Conservation (phyloP, 2,113 vertebrate genomes). For the Triplophysa siluroides region DNA sequence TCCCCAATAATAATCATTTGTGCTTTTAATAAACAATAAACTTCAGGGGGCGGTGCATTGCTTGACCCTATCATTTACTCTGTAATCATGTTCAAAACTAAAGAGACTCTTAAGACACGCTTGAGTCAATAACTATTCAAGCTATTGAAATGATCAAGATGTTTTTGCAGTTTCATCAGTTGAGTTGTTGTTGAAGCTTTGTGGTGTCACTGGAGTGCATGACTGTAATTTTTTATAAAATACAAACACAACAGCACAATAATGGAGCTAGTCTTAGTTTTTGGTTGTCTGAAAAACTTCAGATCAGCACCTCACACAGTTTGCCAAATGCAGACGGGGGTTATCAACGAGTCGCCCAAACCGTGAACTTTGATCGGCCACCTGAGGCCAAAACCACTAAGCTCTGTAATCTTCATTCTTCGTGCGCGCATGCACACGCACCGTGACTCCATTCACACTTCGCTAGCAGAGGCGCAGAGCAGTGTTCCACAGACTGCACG, state of each 20-base stretch:
- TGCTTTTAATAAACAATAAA: constrained; percentile 67
- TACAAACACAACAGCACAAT: constrained; percentile 1
- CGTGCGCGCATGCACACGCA: constrained; percentile 15
- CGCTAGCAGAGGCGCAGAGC: constrained; percentile 6
- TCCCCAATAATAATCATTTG: constrained; percentile 67
- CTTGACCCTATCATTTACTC: constrained; percentile 61
- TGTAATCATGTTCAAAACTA: constrained; percentile 61
- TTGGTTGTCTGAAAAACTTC: neutral
- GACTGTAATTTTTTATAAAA: neutral
- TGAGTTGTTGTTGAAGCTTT: neutral
- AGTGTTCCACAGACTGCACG: constrained; percentile 41
- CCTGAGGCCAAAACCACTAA: constrained; percentile 12
- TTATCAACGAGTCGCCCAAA: constrained; percentile 35
- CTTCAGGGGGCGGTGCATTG: constrained; percentile 52
- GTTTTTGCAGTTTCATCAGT: neutral
- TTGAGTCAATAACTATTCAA: constrained; percentile 69
- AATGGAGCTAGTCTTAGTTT: too few species aligned
- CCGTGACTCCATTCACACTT: constrained; percentile 46
- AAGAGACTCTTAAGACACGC: constrained; percentile 48
- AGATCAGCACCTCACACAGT: neutral
- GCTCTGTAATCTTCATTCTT: constrained; percentile 38
- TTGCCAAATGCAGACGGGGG: constrained; percentile 2
- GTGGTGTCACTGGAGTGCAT: neutral
- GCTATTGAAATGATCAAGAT: constrained; percentile 45
- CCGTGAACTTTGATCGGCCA: constrained; percentile 2